Evolutionary conservation across 2,113 vertebrate genomes (phyloP), one percentile per base, ranked within the genome.

Genomic region (Aldabrachelys gigantea): DNA sequence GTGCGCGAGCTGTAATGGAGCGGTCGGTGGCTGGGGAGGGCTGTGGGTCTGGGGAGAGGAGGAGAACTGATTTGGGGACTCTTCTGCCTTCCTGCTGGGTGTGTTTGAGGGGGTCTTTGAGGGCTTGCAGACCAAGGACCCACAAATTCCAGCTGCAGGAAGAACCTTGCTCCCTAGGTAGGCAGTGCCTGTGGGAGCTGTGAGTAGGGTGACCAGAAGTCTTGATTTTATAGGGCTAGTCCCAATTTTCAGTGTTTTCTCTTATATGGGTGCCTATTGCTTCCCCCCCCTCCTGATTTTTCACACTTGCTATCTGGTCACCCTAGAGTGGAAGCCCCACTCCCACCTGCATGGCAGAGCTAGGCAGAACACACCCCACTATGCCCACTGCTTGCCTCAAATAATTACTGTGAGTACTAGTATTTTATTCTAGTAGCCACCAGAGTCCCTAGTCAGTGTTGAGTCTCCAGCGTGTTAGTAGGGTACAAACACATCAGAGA

Each of bases 21-120:
- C 56, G 27, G 25, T 59, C 27, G 5, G 25, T 29, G 57, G 27
- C 10, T 29, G 57, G 35, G n/a, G 47, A 0, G 1, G 0, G 38
- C 85, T 5, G 49, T 0, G 27, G 25, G 41, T 8, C 6, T 65
- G 62, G 31, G 59, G 7, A 69, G 16, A 21, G 8, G 31, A 69
- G 16, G 8, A n/a, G 4, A n/a, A 19, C 14, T 19, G 35, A n/a
- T 10, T 16, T n/a, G 62, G 62, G 62, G 59, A 14, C 62, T 62
- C 29, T 14, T 29, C 59, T 35, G 59, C 59, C 56, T 57, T 57
- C 24, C 56, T 25, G 25, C 24, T 57, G 53, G 21, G 21, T 8
- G 19, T 22, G 53, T 22, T 21, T 22, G 21, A 21, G 21, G 53
- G 53, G 53, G 21, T 22, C 53, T 54, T 53, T 53, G 19, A 56